These are phyloP conservation scores for Stercorarius parasiticus DNA, from an alignment of 2,113 vertebrate genomes.

Conservation along the genomic window DNA sequence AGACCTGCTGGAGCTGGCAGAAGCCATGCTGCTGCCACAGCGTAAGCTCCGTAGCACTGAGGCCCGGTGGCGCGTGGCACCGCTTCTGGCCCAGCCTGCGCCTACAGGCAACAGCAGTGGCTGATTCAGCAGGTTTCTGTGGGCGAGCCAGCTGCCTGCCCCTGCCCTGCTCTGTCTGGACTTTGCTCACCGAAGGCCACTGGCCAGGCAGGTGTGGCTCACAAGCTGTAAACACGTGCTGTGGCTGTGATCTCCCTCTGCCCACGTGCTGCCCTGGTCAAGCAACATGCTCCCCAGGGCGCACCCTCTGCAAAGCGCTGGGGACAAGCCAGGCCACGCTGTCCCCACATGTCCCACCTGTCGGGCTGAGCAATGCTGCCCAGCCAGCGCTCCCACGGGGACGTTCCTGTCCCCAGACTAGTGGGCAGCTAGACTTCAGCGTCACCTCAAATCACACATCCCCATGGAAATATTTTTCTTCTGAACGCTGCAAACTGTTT, in stretches of 20 bases:
- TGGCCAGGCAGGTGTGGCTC: background rate
- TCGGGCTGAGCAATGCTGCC: fast-evolving
- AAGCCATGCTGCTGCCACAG: background rate
- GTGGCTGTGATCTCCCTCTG: background rate
- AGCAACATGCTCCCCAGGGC: fast-evolving
- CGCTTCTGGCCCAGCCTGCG: background rate
- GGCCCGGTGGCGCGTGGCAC: background rate
- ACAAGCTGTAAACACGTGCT: fast-evolving
- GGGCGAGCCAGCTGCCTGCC: background rate
- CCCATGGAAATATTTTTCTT: background rate
- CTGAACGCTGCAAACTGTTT: background rate
- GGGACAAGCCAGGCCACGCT: background rate
- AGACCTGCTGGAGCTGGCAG: background rate
- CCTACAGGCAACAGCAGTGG: background rate
- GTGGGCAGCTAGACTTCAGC: background rate
- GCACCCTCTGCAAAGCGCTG: background rate
- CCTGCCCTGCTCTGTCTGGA: background rate
- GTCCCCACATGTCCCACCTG: fast-evolving
- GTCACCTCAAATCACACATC: background rate
- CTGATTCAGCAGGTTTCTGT: background rate
- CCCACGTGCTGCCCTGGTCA: fast-evolving
- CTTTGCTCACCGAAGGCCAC: background rate
- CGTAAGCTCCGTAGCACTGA: fast-evolving
- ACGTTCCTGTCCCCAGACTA: background rate
- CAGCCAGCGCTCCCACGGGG: background rate